phyloP scores from a whole-genome alignment of 2,888 invertebrate genomes.

The Ophonus ardosiacus region DNA sequence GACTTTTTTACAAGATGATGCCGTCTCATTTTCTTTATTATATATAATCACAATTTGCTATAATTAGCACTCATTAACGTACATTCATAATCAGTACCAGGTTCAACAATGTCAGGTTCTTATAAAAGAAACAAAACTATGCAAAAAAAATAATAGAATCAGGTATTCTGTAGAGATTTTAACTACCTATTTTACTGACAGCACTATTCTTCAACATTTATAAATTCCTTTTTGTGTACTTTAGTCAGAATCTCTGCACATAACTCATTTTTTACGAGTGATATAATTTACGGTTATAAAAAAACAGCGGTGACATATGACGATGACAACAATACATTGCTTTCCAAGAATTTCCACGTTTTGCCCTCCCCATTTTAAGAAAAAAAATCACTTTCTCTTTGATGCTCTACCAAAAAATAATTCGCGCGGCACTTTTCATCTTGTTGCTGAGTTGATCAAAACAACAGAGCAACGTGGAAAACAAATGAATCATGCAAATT shows the following conservation, averaged over 20 bases:
- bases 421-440: conserved; percentile 43
- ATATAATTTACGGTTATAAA: background rate
- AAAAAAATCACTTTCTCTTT: conserved; percentile 48
- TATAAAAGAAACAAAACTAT: too few species aligned
- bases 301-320: background rate
- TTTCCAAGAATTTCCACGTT: conserved; percentile 16
- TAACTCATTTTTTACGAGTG: background rate
- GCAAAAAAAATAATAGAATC: too few species aligned
- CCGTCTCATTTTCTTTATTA: too few species aligned
- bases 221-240: background rate
- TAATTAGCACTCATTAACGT: too few species aligned
- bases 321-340: conserved; percentile 8
- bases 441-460: conserved; percentile 49
- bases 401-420: conserved; percentile 44
- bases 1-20: too few species aligned
- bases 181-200: too few species aligned
- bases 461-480: conserved; percentile 51
- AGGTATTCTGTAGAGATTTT: too few species aligned
- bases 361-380: background rate
- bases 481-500: conserved; percentile 59
- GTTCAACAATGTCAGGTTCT: too few species aligned
- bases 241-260: background rate
- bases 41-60: too few species aligned
- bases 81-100: too few species aligned
- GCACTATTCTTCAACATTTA: background rate